These are phyloP conservation scores for Podarcis raffonei DNA, from an alignment of 2,113 vertebrate species.

Conservation along the genomic window DNA sequence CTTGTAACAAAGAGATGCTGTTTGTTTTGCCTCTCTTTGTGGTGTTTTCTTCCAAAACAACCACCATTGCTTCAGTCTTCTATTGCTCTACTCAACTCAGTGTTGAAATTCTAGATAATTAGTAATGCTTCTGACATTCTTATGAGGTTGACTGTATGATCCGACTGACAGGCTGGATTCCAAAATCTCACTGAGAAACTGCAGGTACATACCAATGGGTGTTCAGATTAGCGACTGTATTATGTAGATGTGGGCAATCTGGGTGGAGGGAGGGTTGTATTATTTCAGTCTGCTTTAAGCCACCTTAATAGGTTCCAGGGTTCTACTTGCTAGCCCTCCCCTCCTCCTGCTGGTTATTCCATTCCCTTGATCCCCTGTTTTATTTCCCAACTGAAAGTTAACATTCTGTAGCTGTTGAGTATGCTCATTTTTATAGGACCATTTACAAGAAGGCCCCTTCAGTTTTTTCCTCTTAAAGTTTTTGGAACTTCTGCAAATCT, in stretches of 20 bases:
- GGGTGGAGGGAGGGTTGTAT: too few relatives aligned
- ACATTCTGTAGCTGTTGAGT: neutral
- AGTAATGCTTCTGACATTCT: neutral
- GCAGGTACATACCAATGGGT: neutral
- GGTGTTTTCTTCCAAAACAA: conserved; percentile 48
- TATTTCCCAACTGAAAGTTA: neutral
- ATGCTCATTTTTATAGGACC: neutral
- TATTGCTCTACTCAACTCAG: neutral
- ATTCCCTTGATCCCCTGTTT: neutral
- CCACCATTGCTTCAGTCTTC: neutral
- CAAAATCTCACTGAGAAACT: neutral
- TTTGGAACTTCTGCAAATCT: neutral
- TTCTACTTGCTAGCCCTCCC: neutral
- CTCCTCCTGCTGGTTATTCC: neutral
- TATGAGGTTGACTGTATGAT: neutral
- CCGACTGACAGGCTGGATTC: neutral
- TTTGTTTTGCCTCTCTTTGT: conserved; percentile 33
- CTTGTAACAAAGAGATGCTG: conserved; percentile 26
- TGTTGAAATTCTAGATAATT: neutral
- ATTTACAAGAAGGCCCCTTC: neutral
- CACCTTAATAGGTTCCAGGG: neutral
- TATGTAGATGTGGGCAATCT: too few relatives aligned
- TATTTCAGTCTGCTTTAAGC: too few relatives aligned
- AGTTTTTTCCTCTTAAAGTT: neutral
- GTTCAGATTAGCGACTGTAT: neutral